A percentile compares a stretch with the other conserved stretches of the same genome.
phyloP scores from a whole-genome alignment of 2,113 vertebrate genomes.

The Dryoscopus gambensis region DNA sequence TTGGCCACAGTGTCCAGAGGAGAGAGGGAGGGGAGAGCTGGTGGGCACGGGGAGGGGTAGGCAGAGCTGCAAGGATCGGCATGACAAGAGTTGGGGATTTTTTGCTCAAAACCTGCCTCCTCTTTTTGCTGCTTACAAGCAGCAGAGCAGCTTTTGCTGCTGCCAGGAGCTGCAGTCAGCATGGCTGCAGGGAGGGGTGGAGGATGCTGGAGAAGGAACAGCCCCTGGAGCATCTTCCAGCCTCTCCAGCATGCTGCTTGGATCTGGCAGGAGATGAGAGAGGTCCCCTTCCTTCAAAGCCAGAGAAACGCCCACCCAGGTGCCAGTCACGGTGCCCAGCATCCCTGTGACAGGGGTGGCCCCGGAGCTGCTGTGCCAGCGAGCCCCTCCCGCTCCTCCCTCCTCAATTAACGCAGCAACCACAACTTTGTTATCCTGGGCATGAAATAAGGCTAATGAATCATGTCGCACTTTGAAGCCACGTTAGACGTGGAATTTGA shows the following conservation, averaged over 20 bases:
- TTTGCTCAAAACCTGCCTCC: neutral
- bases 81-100: neutral
- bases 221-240: neutral
- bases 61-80: neutral
- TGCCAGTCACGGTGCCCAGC: neutral
- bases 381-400: conserved; percentile 1
- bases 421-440: conserved; percentile 43
- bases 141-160: neutral
- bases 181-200: neutral
- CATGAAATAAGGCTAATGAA: conserved; percentile 50
- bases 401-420: conserved; percentile 51
- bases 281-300: neutral
- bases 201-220: neutral
- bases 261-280: neutral
- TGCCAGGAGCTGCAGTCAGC: neutral
- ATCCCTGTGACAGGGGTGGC: neutral
- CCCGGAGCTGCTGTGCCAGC: neutral
- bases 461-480: conserved; percentile 49
- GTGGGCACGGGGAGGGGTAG: neutral
- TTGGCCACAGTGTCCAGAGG: neutral
- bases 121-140: neutral
- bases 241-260: neutral
- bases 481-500: neutral
- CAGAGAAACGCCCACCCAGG: neutral
- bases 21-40: neutral